These are phyloP conservation scores for roundworm (Caenorhabditis elegans) DNA, from an alignment of 1,140 invertebrate genomes.

Conservation along the genomic window WBcel235 BX284604.4:12569001-12569500, in stretches of 20 bases:
- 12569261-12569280: neutral
- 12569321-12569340: neutral
- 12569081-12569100: neutral
- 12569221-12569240: neutral
- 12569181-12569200: neutral
- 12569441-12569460: neutral
- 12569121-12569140: neutral
- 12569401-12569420: neutral
- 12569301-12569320: neutral
- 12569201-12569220: neutral
- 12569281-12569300: neutral
- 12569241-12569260: neutral
- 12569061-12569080: conserved; percentile 4
- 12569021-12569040: neutral
- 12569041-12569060: neutral
- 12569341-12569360: neutral
- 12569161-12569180: conserved; percentile 3
- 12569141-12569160: neutral
- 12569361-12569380: neutral
- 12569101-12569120: neutral
- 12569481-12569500: neutral
- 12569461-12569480: neutral
- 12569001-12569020: neutral
- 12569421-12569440: conserved; percentile 8
- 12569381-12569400: neutral